These are phyloP conservation scores for Pelecanus crispus DNA, from an alignment of 2,113 vertebrate species.

Conservation along the genomic window DNA sequence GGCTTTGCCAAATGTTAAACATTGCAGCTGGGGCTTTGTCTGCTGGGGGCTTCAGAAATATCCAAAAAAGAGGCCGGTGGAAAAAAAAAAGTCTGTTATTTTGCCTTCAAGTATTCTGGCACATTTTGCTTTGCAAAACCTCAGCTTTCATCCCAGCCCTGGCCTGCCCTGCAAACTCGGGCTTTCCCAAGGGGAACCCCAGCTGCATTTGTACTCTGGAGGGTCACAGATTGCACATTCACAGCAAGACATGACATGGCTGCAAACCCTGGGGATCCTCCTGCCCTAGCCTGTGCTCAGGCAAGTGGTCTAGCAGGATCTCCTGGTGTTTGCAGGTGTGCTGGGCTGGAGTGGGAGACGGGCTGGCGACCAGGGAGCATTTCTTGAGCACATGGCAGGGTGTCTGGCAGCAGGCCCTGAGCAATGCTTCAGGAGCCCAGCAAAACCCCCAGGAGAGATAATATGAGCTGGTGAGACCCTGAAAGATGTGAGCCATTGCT, in stretches of 20 bases:
- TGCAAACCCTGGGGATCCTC: not conserved
- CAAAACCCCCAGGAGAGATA: not conserved
- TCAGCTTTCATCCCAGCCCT: not conserved
- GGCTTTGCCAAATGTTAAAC: not conserved
- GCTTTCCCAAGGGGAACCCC: not conserved
- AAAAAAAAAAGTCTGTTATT: not conserved
- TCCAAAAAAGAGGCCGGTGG: not conserved
- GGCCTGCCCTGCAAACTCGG: not conserved
- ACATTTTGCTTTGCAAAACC: not conserved
- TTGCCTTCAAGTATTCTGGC: not conserved
- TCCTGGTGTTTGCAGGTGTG: not conserved
- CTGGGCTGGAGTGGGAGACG: not conserved
- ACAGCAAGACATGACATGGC: accelerated
- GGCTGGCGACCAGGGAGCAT: not conserved
- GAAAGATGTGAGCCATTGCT: not conserved
- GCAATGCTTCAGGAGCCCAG: not conserved
- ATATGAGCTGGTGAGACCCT: not conserved
- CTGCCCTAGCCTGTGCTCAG: not conserved
- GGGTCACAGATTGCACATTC: not conserved
- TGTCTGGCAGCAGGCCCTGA: not conserved
- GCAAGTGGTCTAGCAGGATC: accelerated
- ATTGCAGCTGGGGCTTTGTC: not conserved
- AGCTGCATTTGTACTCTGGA: not conserved
- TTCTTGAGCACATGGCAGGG: not conserved
- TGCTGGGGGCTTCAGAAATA: not conserved